phyloP scores from a whole-genome alignment of 2,113 vertebrate species.

The Psilopsiagon aymara region DNA sequence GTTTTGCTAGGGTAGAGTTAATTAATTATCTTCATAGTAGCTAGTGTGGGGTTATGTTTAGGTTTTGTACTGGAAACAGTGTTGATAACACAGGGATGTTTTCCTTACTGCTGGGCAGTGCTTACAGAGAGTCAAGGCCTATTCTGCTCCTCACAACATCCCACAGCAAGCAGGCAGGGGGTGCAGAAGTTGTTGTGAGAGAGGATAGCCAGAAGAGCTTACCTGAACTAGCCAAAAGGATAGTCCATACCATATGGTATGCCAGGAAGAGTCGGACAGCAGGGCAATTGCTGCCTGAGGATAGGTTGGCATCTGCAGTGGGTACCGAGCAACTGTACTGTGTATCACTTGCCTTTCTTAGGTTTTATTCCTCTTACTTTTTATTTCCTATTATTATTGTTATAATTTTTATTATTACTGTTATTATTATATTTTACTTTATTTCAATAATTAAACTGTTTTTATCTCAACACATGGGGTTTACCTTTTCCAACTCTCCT shows the following conservation, averaged over 20 bases:
- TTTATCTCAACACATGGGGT: neutral
- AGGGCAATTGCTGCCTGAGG: neutral
- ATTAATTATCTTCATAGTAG: neutral
- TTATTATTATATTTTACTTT: neutral
- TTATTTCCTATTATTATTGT: neutral
- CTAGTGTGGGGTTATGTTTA: neutral
- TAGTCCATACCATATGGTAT: neutral
- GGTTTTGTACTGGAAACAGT: neutral
- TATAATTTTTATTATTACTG: neutral
- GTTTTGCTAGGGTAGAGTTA: neutral
- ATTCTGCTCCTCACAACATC: neutral
- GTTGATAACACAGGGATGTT: neutral
- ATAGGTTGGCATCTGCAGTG: no score
- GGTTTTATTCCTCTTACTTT: no score
- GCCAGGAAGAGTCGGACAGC: no score
- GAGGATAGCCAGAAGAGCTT: neutral
- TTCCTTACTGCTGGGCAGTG: neutral
- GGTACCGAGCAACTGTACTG: no score
- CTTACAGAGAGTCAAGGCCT: neutral
- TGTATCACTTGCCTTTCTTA: neutral
- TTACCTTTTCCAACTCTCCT: neutral
- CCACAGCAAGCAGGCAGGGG: neutral
- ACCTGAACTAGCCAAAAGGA: neutral
- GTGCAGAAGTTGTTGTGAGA: neutral
- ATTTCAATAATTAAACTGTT: neutral